Conservation (phyloP, 2,888 invertebrate species). For the Pyrrhia umbra region DNA sequence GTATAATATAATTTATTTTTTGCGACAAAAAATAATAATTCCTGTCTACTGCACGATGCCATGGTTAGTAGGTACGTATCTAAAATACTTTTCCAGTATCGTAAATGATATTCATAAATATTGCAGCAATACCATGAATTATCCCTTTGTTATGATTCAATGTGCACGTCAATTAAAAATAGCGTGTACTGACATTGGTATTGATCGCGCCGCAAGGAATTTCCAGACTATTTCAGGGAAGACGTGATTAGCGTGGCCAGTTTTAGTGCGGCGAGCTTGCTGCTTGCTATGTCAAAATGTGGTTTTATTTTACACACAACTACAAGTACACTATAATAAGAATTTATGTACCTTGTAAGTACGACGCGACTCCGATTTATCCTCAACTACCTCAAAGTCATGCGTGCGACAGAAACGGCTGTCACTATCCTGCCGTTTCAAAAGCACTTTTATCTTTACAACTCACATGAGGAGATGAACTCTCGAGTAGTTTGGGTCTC, state of each 20-base stretch:
- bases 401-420: slow-evolving; percentile 66
- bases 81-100: not conserved
- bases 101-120: not conserved
- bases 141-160: slow-evolving; percentile 32
- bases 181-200: slow-evolving; percentile 69
- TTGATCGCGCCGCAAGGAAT: slow-evolving; percentile 73
- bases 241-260: slow-evolving; percentile 77
- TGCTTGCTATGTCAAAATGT: slow-evolving; percentile 64
- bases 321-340: slow-evolving; percentile 54
- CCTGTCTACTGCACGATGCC: too few relatives aligned
- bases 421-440: slow-evolving; percentile 60
- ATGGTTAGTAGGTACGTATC: not conserved
- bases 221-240: slow-evolving; percentile 82
- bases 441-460: slow-evolving; percentile 63
- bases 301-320: slow-evolving; percentile 59
- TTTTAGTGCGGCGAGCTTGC: slow-evolving; percentile 67
- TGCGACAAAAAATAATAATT: too few relatives aligned
- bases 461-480: slow-evolving; percentile 60
- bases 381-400: slow-evolving; percentile 48
- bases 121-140: slow-evolving; percentile 4
- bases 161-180: slow-evolving; percentile 57
- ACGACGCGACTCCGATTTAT: slow-evolving; percentile 70
- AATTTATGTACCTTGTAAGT: slow-evolving; percentile 36
- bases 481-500: slow-evolving; percentile 61
- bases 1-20: too few relatives aligned